Conservation (phyloP, 2,797 vertebrate species). For the Kryptopterus vitreolus region DNA sequence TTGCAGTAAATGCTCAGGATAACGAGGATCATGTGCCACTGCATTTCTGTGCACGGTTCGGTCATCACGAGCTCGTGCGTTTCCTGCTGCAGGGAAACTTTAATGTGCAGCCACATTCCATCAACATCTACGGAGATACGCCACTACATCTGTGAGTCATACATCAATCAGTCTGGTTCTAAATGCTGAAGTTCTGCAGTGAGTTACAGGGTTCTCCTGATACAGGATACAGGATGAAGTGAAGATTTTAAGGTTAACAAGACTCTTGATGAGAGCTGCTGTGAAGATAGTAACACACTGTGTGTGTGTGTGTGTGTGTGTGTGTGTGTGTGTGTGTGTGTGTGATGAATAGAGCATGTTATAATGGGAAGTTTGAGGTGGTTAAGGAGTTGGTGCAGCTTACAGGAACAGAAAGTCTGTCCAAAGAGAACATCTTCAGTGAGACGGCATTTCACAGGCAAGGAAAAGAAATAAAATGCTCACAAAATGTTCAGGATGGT, state of each 20-base stretch:
- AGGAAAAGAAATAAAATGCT: neutral
- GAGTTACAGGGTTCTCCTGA: neutral
- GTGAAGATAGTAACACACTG: no score
- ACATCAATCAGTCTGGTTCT: neutral
- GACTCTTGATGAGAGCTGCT: neutral
- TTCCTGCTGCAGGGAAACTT: constrained; percentile 84
- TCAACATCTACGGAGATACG: constrained; percentile 95
- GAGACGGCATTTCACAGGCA: constrained; percentile 96
- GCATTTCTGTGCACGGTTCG: constrained; percentile 92
- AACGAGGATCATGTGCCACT: constrained; percentile 91
- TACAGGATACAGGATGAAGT: neutral
- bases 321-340: neutral
- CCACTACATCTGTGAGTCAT: constrained; percentile 87
- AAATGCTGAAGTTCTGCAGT: neutral
- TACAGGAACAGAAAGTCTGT: constrained; percentile 87
- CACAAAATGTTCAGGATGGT: neutral
- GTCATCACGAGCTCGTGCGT: constrained; percentile 82
- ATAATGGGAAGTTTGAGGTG: constrained; percentile 85
- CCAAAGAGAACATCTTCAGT: constrained; percentile 97
- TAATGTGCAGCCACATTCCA: constrained; percentile 84
- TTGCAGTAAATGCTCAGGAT: constrained; percentile 88
- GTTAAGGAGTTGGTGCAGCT: constrained; percentile 86
- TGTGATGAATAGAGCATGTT: constrained; percentile 81
- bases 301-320: neutral
- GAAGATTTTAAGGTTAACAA: neutral